Base-by-base conservation (phyloP, 2,888 invertebrate species). In the Trilocha varians region DNA sequence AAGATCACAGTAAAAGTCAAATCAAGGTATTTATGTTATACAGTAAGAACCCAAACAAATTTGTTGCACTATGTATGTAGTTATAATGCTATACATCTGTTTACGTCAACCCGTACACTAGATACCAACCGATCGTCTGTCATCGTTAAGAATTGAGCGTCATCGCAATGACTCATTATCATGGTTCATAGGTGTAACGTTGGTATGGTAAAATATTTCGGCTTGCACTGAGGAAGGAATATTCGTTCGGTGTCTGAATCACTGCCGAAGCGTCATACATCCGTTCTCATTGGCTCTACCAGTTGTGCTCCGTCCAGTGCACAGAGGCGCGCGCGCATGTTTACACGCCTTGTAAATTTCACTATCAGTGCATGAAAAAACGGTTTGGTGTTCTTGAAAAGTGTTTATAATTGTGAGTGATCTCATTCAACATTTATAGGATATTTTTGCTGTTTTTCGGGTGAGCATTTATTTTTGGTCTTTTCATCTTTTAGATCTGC, bases 341-440 rank as follows among this genome's bases (percentile, higher is more conserved):
- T 62, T 61, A 70, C 71, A 75, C 74, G 72, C 69, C 55, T 70
- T 60, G 57, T 67, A 57, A 37, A 36, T 42, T 49, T 47, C 46
- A 48, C 61, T 70, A 73, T 70, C 70, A 73, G 79, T 77, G 78
- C 73, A 67, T 75, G 72, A 70, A 67, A 61, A 69, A 70, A 71
- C 66, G 59, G 68, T 71, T 65, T 48, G 58, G 68, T 74, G 77
- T 54, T 60, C 54, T 56, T 54, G 45, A 55, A 53, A 57, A 63
- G 69, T 72, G 68, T 57, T 64, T 54, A 57, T 55, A 57, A 57
- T 51, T 58, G 66, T 67, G 62, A 51, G 50, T 56, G 51, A 42
- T 42, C 34, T 25, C 15, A 41, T 46, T 36, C 42, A 8, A 47
- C 44, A 50, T 42, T 48, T 47, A 42, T 48, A 52, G 61, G 63